These are phyloP conservation scores for Acleris literana DNA, from an alignment of 2,888 invertebrate genomes.

Conservation along the genomic window DNA sequence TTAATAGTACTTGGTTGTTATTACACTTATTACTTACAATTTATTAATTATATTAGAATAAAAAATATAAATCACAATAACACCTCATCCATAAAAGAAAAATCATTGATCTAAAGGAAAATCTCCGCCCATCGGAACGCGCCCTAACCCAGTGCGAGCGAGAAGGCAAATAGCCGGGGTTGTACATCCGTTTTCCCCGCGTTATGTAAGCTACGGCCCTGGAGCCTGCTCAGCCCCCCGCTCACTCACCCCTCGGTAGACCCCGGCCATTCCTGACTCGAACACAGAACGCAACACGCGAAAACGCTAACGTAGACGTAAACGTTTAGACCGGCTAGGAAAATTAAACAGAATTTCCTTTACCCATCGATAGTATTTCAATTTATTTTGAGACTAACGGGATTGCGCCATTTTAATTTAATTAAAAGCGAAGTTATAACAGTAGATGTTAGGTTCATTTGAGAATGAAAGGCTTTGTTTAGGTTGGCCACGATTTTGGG, in stretches of 20 bases:
- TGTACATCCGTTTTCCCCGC: conserved; percentile 78
- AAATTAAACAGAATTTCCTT: conserved; percentile 9
- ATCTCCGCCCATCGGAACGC: conserved; percentile 41
- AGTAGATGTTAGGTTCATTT: neutral
- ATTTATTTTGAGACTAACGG: neutral
- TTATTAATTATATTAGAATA: too few species aligned
- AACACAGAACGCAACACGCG: conserved; percentile 24
- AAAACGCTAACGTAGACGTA: conserved; percentile 18
- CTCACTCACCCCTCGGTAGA: conserved; percentile 35
- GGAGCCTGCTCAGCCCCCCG: conserved; percentile 68
- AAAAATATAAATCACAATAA: too few species aligned
- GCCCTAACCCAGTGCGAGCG: conserved; percentile 62
- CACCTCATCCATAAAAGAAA: neutral
- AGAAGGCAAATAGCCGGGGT: conserved; percentile 62
- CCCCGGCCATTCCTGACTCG: conserved; percentile 24
- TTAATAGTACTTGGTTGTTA: too few species aligned
- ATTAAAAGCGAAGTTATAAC: neutral
- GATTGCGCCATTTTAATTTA: neutral
- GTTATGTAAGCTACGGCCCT: conserved; percentile 81
- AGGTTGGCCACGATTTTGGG: neutral
- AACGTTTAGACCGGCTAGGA: neutral
- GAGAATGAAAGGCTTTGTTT: neutral
- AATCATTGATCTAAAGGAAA: conserved; percentile 43
- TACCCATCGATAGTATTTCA: neutral
- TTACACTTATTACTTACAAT: too few species aligned